Base-by-base conservation (phyloP, 2,113 vertebrate genomes). In the Diglossa brunneiventris region DNA sequence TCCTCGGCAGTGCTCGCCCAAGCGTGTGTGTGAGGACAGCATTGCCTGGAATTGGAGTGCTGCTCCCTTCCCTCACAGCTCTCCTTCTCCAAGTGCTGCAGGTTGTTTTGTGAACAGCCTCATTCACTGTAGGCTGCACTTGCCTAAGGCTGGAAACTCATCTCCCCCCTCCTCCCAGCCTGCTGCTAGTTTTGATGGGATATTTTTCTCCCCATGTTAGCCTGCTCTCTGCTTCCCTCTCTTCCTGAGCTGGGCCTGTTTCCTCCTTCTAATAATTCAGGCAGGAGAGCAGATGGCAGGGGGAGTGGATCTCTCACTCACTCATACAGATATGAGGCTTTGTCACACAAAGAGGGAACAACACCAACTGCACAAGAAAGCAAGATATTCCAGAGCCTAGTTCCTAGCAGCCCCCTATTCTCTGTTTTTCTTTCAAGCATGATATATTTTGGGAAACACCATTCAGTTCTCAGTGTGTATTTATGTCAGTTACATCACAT, bases 201-300 rank as follows among this genome's bases (percentile, higher is more conserved):
- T 64, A 30, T 89, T 83, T 81, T 63, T 81, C 75, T 83, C 22
- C 39, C 55, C 3, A 5, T 56, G 69, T 67, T 78, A 67, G 42
- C 50, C n/a, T 67, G 42, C 53, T 67, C 49, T 86, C 56, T 50
- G 69, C 63, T 87, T 87, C 28, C 59, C 35, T 62, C 42, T 56
- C n/a, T 95, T 74, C 30, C 37, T 0, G 2, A 92, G 66, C 75
- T 73, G 79, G 39, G 73, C 42, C 53, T 37, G 18, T 72, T 94
- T 92, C 59, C n/a, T 89, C 23, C 75, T 89, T 70, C 66, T 91
- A 81, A 82, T 93, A 93, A 80, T 81, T 93, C 92, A 89, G n/a
- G 10, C 66, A 68, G 85, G 58, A 94, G 67, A 95, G 70, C 96
- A 97, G 95, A 97, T 94, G 94, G 95, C 74, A 89, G 82, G 37